Evolutionary conservation across 2,888 invertebrate species (phyloP).

Genomic region (Nycteola revayana): DNA sequence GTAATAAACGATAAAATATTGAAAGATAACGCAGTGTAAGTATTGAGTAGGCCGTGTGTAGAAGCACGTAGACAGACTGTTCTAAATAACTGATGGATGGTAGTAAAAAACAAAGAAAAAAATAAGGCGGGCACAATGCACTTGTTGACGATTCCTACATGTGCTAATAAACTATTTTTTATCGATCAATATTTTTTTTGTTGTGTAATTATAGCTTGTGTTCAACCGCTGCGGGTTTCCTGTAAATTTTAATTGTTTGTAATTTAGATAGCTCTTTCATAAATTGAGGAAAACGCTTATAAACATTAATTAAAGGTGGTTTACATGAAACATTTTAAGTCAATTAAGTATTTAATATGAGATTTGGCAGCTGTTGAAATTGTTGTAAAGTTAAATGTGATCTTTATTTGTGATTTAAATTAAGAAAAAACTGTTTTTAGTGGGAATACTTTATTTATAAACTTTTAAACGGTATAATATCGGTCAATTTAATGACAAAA

Average conservation of each 20-base stretch:
- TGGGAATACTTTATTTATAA: no score
- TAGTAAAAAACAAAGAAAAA: conserved; percentile 49
- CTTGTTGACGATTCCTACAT: conserved; percentile 38
- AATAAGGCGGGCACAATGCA: conserved; percentile 31
- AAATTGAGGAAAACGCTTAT: no score
- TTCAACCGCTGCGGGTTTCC: conserved; percentile 10
- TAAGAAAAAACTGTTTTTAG: no score
- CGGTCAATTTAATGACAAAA: no score
- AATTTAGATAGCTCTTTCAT: not conserved
- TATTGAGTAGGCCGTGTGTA: conserved; percentile 38
- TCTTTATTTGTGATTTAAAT: no score
- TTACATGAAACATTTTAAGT: no score
- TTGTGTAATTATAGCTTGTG: conserved; percentile 10
- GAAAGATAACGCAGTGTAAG: conserved; percentile 11
- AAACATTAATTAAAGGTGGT: no score
- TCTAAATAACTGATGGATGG: conserved; percentile 52
- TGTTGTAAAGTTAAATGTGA: no score
- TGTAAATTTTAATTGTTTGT: conserved; percentile 14
- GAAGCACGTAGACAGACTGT: conserved; percentile 53
- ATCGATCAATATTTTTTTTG: conserved; percentile 16
- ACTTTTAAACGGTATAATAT: no score
- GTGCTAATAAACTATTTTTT: conserved; percentile 26
- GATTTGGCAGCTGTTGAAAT: no score
- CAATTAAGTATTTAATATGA: no score
- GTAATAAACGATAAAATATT: conserved; percentile 1